Base-by-base conservation (phyloP, 2,113 vertebrate genomes). In the Gopherus evgoodei region DNA sequence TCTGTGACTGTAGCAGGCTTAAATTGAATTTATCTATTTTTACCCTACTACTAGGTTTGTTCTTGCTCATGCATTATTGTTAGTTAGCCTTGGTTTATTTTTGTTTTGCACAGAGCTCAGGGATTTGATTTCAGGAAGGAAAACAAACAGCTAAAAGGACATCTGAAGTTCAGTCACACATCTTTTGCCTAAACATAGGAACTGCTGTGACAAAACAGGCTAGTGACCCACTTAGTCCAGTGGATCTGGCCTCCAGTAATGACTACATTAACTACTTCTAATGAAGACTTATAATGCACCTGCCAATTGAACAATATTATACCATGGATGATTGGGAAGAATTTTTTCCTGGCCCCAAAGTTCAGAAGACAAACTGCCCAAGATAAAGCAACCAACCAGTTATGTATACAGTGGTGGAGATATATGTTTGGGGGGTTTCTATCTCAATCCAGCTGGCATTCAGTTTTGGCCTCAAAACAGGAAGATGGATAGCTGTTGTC, bases 11-110 rank as follows among this genome's bases (percentile, higher is more conserved):
- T 93, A 90, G 91, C 50, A 90, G 52, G 65, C 80, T 96, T 94
- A 97, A 96, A 97, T 97, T 97, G 81, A 96, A 81, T 95, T 90
- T 97, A 94, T 97, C 88, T 97, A 89, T 96, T 98, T 98, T 96
- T 95, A 95, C 90, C 90, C 91, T 94, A 95, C 83, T 97, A 80
- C 95, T 96, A 96, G 91, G 83, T 93, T 97, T 97, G 49, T 89
- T 98, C 72, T 94, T 92, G 90, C 81, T 97, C 50, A 22, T 97
- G 86, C 97, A 97, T 98, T 97, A 96, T 56, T 93, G 93, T 59
- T 96, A 93, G 88, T 94, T 91, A 94, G 95, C 94, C 62, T 83
- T 91, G 5, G 16, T 96, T 98, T 97, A 88, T 81, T 97, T 97
- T 97, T 97, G 94, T 96, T 98, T 97, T 94, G 42, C 44, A 56